These are phyloP conservation scores for Biston stratarius DNA, from an alignment of 2,888 invertebrate genomes.

Conservation along the genomic window DNA sequence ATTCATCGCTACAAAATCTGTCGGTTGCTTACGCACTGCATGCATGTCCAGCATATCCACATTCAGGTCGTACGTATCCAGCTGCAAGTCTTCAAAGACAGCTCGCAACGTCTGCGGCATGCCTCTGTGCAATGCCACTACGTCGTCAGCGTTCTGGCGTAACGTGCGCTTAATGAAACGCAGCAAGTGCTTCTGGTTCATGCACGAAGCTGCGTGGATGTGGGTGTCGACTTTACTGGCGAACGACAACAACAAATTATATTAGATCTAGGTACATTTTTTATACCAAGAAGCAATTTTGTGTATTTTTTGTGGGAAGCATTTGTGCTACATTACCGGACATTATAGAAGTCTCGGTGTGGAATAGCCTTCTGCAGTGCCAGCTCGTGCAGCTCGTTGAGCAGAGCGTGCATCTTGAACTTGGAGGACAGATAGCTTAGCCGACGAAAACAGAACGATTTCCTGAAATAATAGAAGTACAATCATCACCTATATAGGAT, in stretches of 20 bases:
- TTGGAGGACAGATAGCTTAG: slow-evolving; percentile 97
- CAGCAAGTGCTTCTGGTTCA: slow-evolving; percentile 99
- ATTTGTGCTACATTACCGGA: slow-evolving; percentile 86
- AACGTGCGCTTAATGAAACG: slow-evolving; percentile 98
- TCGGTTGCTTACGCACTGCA: slow-evolving; percentile 87
- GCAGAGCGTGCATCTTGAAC: slow-evolving; percentile 96
- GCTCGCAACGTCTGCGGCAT: slow-evolving; percentile 93
- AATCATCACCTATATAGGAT: background rate
- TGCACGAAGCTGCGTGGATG: slow-evolving; percentile 98
- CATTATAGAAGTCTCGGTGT: slow-evolving; percentile 99
- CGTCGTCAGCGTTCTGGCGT: slow-evolving; percentile 93
- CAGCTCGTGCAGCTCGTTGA: slow-evolving; percentile 97
- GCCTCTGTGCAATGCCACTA: slow-evolving; percentile 70
- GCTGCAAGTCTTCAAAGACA: slow-evolving; percentile 97
- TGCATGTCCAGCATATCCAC: slow-evolving; percentile 99
- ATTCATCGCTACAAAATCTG: background rate
- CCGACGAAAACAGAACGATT: slow-evolving; percentile 97
- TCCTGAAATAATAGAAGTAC: slow-evolving; percentile 82
- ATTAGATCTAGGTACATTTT: background rate
- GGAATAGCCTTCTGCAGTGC: slow-evolving; percentile 98
- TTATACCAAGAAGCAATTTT: too few relatives aligned
- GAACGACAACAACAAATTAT: background rate
- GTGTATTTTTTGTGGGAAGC: background rate
- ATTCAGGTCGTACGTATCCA: slow-evolving; percentile 98
- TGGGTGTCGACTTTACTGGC: slow-evolving; percentile 96